Evolutionary conservation across 2,797 vertebrate genomes (phyloP).

Genomic region (Gallirallus australis): DNA sequence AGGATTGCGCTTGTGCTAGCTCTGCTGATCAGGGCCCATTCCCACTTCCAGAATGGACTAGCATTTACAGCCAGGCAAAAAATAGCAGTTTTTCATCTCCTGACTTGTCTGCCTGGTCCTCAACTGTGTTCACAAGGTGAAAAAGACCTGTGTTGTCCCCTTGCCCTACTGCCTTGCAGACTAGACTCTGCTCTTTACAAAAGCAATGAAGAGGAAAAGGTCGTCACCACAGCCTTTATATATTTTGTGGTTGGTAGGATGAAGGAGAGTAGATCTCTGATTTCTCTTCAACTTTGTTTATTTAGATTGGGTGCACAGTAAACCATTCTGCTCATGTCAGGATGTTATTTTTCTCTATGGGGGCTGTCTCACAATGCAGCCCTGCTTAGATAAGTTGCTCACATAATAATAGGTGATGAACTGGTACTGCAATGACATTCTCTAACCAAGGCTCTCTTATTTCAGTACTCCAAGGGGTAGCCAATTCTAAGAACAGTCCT

Average conservation of each 20-base stretch:
- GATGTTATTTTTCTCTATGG: conserved; percentile 43
- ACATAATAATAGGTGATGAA: conserved; percentile 54
- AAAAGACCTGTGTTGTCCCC: background rate
- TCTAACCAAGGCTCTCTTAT: conserved; percentile 36
- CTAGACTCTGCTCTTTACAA: background rate
- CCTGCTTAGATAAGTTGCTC: background rate
- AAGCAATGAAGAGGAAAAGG: background rate
- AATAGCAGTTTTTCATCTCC: background rate
- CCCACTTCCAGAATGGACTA: background rate
- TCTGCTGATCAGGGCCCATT: background rate
- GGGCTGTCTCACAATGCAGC: background rate
- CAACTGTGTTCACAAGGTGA: background rate
- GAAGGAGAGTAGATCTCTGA: background rate
- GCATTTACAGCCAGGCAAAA: background rate
- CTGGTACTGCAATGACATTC: conserved; percentile 23
- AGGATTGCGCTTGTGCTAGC: background rate
- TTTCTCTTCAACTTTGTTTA: conserved; percentile 29
- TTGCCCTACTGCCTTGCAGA: background rate
- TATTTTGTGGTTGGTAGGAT: background rate
- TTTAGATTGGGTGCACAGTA: conserved; percentile 18
- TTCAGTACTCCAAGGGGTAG: conserved; percentile 44
- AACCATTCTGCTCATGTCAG: conserved; percentile 20
- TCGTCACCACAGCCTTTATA: background rate
- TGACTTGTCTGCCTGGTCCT: background rate
- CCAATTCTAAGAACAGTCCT: conserved; percentile 6